phyloP scores from a whole-genome alignment of 2,113 vertebrate species.

The Mesocricetus auratus region DNA sequence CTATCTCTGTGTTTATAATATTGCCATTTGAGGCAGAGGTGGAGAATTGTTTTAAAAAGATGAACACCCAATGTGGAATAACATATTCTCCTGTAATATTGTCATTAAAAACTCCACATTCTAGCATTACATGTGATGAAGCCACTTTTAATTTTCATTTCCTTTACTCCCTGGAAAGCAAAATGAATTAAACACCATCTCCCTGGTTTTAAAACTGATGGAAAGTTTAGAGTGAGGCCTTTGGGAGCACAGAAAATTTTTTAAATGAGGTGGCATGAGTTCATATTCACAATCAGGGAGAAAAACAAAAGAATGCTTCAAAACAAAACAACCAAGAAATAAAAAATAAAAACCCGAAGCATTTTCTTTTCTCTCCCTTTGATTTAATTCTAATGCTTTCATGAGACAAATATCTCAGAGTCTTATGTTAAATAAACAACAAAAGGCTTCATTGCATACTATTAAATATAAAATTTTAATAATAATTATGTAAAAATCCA shows the following conservation, averaged over 20 bases:
- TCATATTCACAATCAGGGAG: slow-evolving; percentile 67
- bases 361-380: slow-evolving; percentile 37
- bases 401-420: slow-evolving; percentile 68
- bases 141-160: slow-evolving; percentile 81
- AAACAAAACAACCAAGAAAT: slow-evolving; percentile 66
- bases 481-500: slow-evolving; percentile 80
- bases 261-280: slow-evolving; percentile 78
- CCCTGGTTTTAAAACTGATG: slow-evolving; percentile 78
- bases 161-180: slow-evolving; percentile 74
- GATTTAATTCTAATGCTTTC: slow-evolving; percentile 75
- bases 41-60: slow-evolving; percentile 29
- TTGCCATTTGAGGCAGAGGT: not conserved
- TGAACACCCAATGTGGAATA: not conserved
- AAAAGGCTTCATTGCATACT: slow-evolving; percentile 65
- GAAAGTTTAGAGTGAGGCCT: slow-evolving; percentile 78
- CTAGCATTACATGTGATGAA: slow-evolving; percentile 32
- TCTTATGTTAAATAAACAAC: slow-evolving; percentile 55
- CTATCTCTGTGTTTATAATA: not conserved
- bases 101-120: not conserved
- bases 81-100: not conserved
- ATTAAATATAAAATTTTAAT: slow-evolving; percentile 69
- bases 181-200: slow-evolving; percentile 83
- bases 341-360: not conserved
- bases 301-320: slow-evolving; percentile 71
- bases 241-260: slow-evolving; percentile 74